phyloP scores from a whole-genome alignment of 2,797 vertebrate species.

The Phoeniculus purpureus region DNA sequence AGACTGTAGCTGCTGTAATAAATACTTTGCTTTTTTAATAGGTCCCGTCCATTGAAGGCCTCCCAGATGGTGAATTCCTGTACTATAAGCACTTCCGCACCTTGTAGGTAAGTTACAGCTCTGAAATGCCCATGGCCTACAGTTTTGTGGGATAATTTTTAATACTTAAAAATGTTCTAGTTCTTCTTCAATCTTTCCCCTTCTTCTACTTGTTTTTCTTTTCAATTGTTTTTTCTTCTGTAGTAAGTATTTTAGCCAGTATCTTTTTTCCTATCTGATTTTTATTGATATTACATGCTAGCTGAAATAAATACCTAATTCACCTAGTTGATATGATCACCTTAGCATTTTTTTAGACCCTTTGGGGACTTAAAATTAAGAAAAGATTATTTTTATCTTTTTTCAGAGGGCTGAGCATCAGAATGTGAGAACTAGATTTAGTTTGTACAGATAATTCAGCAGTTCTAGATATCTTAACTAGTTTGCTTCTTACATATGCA shows the following conservation, averaged over 20 bases:
- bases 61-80: slow-evolving; percentile 90
- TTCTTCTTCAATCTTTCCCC: background rate
- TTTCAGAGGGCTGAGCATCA: background rate
- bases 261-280: slow-evolving; percentile 7
- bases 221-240: background rate
- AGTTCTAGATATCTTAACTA: background rate
- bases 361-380: background rate
- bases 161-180: slow-evolving; percentile 39
- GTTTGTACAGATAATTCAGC: background rate
- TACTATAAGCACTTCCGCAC: slow-evolving; percentile 77
- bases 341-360: background rate
- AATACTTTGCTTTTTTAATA: slow-evolving; percentile 76
- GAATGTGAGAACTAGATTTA: background rate
- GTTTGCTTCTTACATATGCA: background rate
- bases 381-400: background rate
- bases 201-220: background rate
- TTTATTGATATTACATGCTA: background rate
- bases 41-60: slow-evolving; percentile 90
- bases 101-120: slow-evolving; percentile 78
- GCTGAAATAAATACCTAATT: background rate
- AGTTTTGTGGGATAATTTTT: background rate
- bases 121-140: slow-evolving; percentile 25
- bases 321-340: background rate
- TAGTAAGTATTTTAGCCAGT: slow-evolving; percentile 30
- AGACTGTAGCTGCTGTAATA: slow-evolving; percentile 4